A percentile compares a stretch with the other conserved stretches of the same genome.
Conservation (phyloP, 1,140 invertebrate species). For the Sminthurinus signatus region DNA sequence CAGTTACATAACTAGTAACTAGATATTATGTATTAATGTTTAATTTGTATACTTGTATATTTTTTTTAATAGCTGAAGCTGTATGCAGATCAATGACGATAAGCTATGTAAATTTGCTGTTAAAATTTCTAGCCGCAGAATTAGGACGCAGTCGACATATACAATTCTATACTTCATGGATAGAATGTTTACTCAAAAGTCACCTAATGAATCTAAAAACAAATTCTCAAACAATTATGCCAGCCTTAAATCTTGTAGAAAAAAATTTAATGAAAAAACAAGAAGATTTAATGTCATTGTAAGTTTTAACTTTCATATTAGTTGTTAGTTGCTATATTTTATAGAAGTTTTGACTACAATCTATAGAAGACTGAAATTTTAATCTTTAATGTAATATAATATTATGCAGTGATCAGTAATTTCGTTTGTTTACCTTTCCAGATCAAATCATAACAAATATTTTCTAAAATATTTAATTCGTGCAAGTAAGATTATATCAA, state of each 20-base stretch:
- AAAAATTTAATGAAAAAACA: constrained; percentile 11
- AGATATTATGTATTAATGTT: too few species aligned
- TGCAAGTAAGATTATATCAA: background rate
- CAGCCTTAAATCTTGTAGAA: background rate
- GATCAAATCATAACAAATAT: constrained; percentile 13
- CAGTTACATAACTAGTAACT: too few species aligned
- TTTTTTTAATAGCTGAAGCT: constrained; percentile 58
- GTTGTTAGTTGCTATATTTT: too few species aligned
- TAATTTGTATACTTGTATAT: background rate
- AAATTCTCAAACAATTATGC: background rate
- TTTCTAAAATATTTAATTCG: constrained; percentile 1
- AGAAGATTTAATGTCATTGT: constrained; percentile 4
- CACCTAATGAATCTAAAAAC: constrained; percentile 55
- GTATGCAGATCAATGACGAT: constrained; percentile 61
- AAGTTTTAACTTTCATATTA: too few species aligned
- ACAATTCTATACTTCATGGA: constrained; percentile 83
- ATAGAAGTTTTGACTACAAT: too few species aligned
- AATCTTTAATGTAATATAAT: too few species aligned
- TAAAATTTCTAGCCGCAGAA: constrained; percentile 61
- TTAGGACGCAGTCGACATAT: constrained; percentile 72
- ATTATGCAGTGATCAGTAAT: too few species aligned
- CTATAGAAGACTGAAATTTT: too few species aligned
- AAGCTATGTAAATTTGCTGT: constrained; percentile 66
- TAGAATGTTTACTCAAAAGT: constrained; percentile 56
- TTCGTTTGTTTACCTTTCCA: background rate